Base-by-base conservation (phyloP, 2,113 vertebrate species). In the Phalacrocorax pelagicus region DNA sequence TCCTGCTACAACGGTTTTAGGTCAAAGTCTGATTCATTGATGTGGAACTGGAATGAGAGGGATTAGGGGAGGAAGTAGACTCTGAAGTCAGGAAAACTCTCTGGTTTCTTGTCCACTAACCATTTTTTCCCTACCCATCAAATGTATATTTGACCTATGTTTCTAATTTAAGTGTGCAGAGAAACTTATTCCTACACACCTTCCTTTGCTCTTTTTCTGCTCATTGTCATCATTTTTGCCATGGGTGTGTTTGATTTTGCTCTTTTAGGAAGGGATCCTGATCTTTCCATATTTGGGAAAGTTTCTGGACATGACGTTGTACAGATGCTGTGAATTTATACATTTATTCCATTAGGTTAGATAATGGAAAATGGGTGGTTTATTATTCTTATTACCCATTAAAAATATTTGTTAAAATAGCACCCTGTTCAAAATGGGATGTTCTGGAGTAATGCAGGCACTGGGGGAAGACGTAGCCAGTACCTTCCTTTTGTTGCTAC, bases 301-400 rank as follows among this genome's bases (percentile, higher is more conserved):
- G 47, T 52, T 65, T 86, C 67, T 94, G 88, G 82, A 72, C 34
- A 20, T 62, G 34, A 17, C 61, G 66, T 83, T 81, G 55, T 88
- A 78, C 80, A 63, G 63, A 88, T 71, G 75, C 79, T 90, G 63
- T 74, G 88, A 88, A 88, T 63, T 78, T 83, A 81, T 90, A 70
- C 75, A 32, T 83, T 74, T 86, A 75, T 93, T 96, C 95, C 80
- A 55, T 90, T 94, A 47, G 69, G 30, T 83, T 93, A 95, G 69
- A 79, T 69, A 89, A 91, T 89, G 86, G 92, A 91, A 96, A 94
- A 91, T 44, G 77, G 42, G 80, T 84, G 72, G 55, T 69, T 94
- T 94, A 46, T 96, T 95, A 59, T 93, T 95, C 67, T 81, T 96
- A 84, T 91, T 92, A 86, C 86, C 94, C 96, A 94, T 84, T 75